A percentile compares a stretch with the other conserved stretches of the same genome.
phyloP scores from a whole-genome alignment of 1,140 invertebrate genomes.

The Mactra quadrangularis region DNA sequence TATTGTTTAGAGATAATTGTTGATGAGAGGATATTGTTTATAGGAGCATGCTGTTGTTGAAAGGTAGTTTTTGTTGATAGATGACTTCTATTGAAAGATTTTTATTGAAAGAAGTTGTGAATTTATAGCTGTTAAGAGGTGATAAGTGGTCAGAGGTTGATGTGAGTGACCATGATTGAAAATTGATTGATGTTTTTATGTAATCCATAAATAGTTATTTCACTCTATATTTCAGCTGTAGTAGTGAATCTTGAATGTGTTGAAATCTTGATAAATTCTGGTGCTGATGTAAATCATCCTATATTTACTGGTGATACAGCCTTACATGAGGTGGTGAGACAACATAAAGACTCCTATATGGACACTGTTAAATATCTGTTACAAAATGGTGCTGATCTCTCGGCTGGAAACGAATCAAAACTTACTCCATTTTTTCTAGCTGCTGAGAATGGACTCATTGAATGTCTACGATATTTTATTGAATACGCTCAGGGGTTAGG shows the following conservation, averaged over 20 bases:
- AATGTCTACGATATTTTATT: conserved; percentile 62
- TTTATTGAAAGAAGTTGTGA: too few species aligned
- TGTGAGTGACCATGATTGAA: too few species aligned
- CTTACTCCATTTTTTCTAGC: conserved; percentile 82
- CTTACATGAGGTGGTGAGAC: conserved; percentile 77
- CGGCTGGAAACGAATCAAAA: conserved; percentile 77
- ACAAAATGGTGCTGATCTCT: conserved; percentile 76
- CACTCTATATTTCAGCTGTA: conserved; percentile 67
- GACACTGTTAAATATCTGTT: conserved; percentile 73
- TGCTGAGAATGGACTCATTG: conserved; percentile 77
- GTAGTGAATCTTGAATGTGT: conserved; percentile 64
- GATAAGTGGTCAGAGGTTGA: too few species aligned
- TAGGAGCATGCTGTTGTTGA: too few species aligned
- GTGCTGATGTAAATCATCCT: conserved; percentile 74
- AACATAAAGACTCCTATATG: conserved; percentile 46
- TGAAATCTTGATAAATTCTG: conserved; percentile 74
- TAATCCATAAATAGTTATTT: too few species aligned
- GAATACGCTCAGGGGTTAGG: background rate
- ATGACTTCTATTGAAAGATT: too few species aligned
- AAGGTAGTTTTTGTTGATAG: too few species aligned
- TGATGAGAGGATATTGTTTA: too few species aligned
- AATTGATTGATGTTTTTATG: background rate
- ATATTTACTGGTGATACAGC: conserved; percentile 76
- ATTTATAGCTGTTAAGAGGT: too few species aligned
- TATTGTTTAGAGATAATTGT: too few species aligned